Percentiles rank a stretch among this genome's conserved stretches.
These are phyloP conservation scores for Drosophila paramelanica DNA, from an alignment of 2,888 invertebrate genomes.

Conservation along the genomic window DNA sequence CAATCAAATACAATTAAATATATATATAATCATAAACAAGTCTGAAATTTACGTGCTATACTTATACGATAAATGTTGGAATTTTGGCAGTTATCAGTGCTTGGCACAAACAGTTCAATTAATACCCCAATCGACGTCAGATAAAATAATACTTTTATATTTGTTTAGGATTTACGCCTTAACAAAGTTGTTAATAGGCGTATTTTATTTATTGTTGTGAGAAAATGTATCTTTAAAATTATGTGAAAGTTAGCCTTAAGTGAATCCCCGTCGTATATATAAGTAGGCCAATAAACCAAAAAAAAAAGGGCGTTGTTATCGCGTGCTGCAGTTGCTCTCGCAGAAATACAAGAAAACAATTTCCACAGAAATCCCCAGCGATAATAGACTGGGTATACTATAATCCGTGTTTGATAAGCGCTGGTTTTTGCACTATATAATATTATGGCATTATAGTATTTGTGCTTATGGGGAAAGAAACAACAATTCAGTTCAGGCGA, in stretches of 20 bases:
- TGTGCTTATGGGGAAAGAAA: slow-evolving; percentile 20
- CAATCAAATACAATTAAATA: slow-evolving; percentile 32
- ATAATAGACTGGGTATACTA: slow-evolving; percentile 22
- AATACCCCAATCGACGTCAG: slow-evolving; percentile 13
- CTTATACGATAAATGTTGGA: slow-evolving; percentile 40
- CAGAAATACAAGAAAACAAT: slow-evolving; percentile 1
- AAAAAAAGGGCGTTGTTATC: slow-evolving; percentile 19
- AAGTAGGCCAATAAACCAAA: slow-evolving; percentile 4
- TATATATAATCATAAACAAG: slow-evolving; percentile 37
- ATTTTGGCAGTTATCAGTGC: slow-evolving; percentile 45
- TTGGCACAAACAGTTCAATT: slow-evolving; percentile 33
- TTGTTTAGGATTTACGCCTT: neutral
- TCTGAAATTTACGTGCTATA: slow-evolving; percentile 25
- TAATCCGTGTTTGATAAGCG: slow-evolving; percentile 55
- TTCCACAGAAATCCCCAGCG: slow-evolving; percentile 50
- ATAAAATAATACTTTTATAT: neutral
- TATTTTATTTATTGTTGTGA: neutral
- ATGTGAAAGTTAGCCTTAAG: neutral
- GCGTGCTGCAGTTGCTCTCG: neutral
- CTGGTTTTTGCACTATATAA: slow-evolving; percentile 5
- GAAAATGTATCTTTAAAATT: neutral
- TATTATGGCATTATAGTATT: slow-evolving; percentile 12
- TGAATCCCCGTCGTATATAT: slow-evolving; percentile 11
- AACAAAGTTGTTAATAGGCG: neutral
- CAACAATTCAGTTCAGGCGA: slow-evolving; percentile 9